Conservation (phyloP, 2,888 invertebrate species). For the Carcina quercana region DNA sequence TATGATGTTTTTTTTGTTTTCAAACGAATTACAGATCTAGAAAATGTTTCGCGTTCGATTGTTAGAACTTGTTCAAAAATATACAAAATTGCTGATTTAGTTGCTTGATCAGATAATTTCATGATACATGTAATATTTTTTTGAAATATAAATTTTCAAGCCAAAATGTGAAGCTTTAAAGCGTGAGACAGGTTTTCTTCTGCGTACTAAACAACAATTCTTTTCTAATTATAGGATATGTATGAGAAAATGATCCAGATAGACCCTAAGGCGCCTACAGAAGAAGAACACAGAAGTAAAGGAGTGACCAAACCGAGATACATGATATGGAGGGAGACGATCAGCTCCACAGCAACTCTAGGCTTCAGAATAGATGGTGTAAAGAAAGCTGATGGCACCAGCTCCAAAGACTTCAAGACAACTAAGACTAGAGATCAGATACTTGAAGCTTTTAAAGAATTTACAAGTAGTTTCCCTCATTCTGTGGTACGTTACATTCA, state of each 20-base stretch:
- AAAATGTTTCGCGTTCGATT: too few relatives aligned
- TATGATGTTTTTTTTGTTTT: too few relatives aligned
- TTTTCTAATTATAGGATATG: conserved; percentile 83
- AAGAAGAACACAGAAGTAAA: conserved; percentile 91
- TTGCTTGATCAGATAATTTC: too few relatives aligned
- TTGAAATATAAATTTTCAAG: too few relatives aligned
- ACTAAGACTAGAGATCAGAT: conserved; percentile 91
- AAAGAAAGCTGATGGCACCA: conserved; percentile 90
- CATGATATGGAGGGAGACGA: conserved; percentile 97
- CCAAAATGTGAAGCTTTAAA: too few relatives aligned
- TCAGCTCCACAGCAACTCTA: conserved; percentile 96
- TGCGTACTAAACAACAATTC: too few relatives aligned
- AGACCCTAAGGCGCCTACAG: conserved; percentile 89
- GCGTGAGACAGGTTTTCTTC: too few relatives aligned
- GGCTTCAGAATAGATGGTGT: conserved; percentile 98
- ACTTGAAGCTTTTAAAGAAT: conserved; percentile 85
- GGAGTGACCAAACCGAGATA: conserved; percentile 96
- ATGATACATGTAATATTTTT: too few relatives aligned
- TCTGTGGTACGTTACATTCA: conserved; percentile 78
- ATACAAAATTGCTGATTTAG: too few relatives aligned
- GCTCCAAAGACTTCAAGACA: conserved; percentile 96
- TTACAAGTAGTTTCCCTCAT: conserved; percentile 85
- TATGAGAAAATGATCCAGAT: conserved; percentile 98
- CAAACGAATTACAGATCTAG: too few relatives aligned
- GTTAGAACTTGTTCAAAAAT: too few relatives aligned